Base-by-base conservation (phyloP, 2,113 vertebrate species). In the Orycteropus afer region DNA sequence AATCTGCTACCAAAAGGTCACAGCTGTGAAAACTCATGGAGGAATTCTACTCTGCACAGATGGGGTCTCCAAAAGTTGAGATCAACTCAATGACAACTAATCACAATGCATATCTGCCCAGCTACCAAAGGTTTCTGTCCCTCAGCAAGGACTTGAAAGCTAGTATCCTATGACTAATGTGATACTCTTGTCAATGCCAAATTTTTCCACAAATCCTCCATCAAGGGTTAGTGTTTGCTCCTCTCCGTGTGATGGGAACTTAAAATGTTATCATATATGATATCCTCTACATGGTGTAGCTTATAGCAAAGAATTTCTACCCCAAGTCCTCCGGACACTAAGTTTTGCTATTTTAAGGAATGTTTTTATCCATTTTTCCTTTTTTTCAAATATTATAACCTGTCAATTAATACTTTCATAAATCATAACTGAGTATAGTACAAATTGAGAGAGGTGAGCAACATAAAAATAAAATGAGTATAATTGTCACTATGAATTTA, bases 161-260 rank as follows among this genome's bases (percentile, higher is more conserved):
- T 77, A 25, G 29, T 2, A 7, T 6, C 23, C 49, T 2, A 37
- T 1, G 20, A 3, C 4, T 0, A 0, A 15, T 0, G 42, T 10
- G 73, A 14, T 59, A 3, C 0, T 57, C 22, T 42, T 77, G 3
- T 45, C 18, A 12, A 34, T 17, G 15, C 2, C 11, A 29, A 32
- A 49, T 40, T 55, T 63, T 40, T 90, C 27, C 29, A 27, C 20
- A 71, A 5, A 32, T 51, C 22, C 34, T 42, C 59, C 13, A 83
- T 45, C 18, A 47, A 87, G 34, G 20, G 29, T 67, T 18, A 89
- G 34, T 8, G 22, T 37, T 61, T 29, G 12, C 2, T 53, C 1
- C 14, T 5, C 9, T 78, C 14, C 9, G 22, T 74, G 18, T 7
- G 67, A 63, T 13, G 69, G 13, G 11, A 96, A 91, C 73, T 65